Percentiles rank a stretch among this genome's conserved stretches.
These are phyloP conservation scores for Drosophila monieri DNA, from an alignment of 2,888 invertebrate species.

Conservation along the genomic window DNA sequence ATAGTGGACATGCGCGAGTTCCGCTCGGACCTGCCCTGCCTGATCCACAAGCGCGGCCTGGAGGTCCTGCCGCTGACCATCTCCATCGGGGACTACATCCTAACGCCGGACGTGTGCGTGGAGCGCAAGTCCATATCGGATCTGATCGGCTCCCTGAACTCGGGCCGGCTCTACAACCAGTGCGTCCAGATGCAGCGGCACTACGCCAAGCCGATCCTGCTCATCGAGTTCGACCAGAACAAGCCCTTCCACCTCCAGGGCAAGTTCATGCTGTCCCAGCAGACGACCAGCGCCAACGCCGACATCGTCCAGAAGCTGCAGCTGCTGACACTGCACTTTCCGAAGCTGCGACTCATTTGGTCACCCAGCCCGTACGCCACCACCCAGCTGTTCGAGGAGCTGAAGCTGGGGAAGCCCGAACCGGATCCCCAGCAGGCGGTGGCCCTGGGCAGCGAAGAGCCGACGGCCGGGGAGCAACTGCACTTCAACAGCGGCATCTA, in stretches of 20 bases:
- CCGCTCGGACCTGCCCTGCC: constrained; percentile 96
- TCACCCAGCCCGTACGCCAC: constrained; percentile 98
- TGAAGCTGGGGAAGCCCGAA: constrained; percentile 94
- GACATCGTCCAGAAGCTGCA: constrained; percentile 94
- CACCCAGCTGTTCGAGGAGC: constrained; percentile 96
- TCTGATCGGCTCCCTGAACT: constrained; percentile 96
- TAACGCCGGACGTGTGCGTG: constrained; percentile 97
- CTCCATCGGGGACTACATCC: constrained; percentile 97
- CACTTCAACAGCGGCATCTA: constrained; percentile 90
- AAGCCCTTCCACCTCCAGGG: constrained; percentile 96
- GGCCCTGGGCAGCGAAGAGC: constrained; percentile 89
- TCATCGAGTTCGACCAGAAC: constrained; percentile 98
- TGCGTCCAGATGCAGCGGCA: constrained; percentile 96
- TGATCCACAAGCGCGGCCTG: constrained; percentile 96
- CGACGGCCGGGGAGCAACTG: constrained; percentile 84
- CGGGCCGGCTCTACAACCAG: constrained; percentile 97
- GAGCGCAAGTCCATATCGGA: constrained; percentile 98
- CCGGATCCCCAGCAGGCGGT: constrained; percentile 90
- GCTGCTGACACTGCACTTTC: constrained; percentile 97
- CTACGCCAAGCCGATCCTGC: constrained; percentile 93
- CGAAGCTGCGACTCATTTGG: constrained; percentile 96
- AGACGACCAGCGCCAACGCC: constrained; percentile 87
- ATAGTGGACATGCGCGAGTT: constrained; percentile 99
- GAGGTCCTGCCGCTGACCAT: constrained; percentile 96
- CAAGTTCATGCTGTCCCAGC: constrained; percentile 91